A percentile compares a stretch with the other conserved stretches of the same genome.
Conservation (phyloP, 2,113 vertebrate species). For the Nibea albiflora region DNA sequence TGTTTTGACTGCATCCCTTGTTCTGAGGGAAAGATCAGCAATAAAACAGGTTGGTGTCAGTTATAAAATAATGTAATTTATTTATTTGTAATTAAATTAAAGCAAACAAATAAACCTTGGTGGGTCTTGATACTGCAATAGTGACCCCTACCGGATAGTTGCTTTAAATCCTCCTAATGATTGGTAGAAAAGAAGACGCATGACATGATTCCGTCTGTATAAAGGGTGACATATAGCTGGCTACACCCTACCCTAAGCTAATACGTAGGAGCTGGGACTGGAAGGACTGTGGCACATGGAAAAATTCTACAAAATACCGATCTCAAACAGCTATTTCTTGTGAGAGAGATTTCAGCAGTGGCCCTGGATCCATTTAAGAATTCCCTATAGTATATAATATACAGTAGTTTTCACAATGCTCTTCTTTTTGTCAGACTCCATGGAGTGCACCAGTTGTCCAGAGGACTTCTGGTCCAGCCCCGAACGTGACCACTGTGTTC, state of each 20-base stretch:
- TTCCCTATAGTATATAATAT: not conserved
- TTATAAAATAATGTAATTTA: not conserved
- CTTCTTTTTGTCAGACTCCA: slow-evolving; percentile 57
- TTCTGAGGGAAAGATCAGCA: slow-evolving; percentile 80
- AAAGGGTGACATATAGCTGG: not conserved
- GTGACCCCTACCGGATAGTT: too few species aligned
- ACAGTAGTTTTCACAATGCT: not conserved
- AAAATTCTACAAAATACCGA: too few species aligned
- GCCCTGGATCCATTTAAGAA: too few species aligned
- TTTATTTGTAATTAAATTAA: too few species aligned
- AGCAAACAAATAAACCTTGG: too few species aligned
- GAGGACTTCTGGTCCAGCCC: slow-evolving; percentile 75
- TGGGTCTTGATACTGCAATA: too few species aligned
- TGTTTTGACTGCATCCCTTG: slow-evolving; percentile 86
- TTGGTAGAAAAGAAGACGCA: too few species aligned
- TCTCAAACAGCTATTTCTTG: too few species aligned
- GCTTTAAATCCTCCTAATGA: too few species aligned
- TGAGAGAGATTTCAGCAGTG: too few species aligned
- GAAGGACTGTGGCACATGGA: too few species aligned
- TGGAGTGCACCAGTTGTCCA: slow-evolving; percentile 70
- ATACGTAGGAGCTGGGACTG: not conserved
- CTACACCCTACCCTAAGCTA: not conserved
- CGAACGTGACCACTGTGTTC: slow-evolving; percentile 63
- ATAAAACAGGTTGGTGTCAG: slow-evolving; percentile 64
- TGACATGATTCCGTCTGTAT: too few species aligned